Evolutionary conservation across 2,113 vertebrate species (phyloP).

Genomic region (Butorides virescens): DNA sequence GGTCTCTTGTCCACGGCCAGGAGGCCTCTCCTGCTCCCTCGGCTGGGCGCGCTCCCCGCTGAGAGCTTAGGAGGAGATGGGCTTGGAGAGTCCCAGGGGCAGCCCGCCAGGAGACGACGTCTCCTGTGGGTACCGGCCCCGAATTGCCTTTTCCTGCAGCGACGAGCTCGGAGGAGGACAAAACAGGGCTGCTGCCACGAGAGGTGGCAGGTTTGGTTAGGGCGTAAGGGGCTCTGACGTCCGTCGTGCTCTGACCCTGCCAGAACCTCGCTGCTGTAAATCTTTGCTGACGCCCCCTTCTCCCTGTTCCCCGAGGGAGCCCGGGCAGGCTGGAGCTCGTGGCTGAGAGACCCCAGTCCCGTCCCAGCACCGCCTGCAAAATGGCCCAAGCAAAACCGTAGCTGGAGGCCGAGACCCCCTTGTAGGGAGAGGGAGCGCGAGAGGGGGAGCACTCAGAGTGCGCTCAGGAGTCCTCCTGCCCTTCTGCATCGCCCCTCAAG

Average conservation of each 20-base stretch:
- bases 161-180: not conserved
- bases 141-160: not conserved
- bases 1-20: not conserved
- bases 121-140: not conserved
- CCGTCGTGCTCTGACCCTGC: not conserved
- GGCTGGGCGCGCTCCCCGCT: not conserved
- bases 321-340: rapidly evolving
- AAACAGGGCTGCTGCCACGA: not conserved
- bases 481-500: not conserved
- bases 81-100: not conserved
- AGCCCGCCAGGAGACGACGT: rapidly evolving
- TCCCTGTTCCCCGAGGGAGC: rapidly evolving
- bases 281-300: rapidly evolving
- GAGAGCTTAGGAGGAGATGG: not conserved
- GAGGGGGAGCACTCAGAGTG: not conserved
- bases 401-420: not conserved
- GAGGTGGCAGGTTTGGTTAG: not conserved
- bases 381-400: rapidly evolving
- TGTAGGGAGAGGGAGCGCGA: not conserved
- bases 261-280: not conserved
- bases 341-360: not conserved
- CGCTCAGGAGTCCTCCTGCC: not conserved
- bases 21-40: not conserved
- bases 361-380: not conserved
- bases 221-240: not conserved